Evolutionary conservation across 1,140 invertebrate species (phyloP).

Genomic region (Geopemphigus sp.): DNA sequence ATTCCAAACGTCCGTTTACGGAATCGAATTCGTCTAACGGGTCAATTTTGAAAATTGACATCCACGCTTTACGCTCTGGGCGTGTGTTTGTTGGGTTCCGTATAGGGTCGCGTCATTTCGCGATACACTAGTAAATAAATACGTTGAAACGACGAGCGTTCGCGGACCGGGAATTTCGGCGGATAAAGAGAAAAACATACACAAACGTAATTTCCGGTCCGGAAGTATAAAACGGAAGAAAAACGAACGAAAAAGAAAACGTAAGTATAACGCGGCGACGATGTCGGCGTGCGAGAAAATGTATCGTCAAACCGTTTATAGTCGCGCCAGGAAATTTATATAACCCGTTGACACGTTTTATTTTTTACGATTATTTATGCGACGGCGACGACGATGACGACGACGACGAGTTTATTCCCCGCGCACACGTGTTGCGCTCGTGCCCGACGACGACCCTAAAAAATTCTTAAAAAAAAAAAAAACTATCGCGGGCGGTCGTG

Average conservation of each 20-base stretch:
- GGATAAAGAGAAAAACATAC: not conserved
- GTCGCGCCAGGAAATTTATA: not conserved
- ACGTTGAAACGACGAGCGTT: not conserved
- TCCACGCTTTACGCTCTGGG: no score
- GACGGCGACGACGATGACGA: not conserved
- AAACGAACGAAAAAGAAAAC: not conserved
- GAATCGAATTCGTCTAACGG: no score
- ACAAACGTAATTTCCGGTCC: not conserved
- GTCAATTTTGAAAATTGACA: no score
- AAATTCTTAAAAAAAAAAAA: not conserved
- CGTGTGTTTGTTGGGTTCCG: no score
- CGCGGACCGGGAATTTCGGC: not conserved
- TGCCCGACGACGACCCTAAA: not conserved
- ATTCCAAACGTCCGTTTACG: no score
- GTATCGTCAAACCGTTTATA: not conserved
- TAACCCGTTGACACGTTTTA: constrained; percentile 35
- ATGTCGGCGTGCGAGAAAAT: not conserved
- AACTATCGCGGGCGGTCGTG: no score
- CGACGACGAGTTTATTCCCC: not conserved
- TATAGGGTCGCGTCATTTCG: no score
- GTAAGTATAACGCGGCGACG: not conserved
- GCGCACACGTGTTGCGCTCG: constrained; percentile 21
- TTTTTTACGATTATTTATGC: constrained; percentile 38
- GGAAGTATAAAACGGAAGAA: constrained; percentile 1
- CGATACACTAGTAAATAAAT: no score